Evolutionary conservation across 2,797 vertebrate genomes (phyloP).

Genomic region (Austrolebias charrua): DNA sequence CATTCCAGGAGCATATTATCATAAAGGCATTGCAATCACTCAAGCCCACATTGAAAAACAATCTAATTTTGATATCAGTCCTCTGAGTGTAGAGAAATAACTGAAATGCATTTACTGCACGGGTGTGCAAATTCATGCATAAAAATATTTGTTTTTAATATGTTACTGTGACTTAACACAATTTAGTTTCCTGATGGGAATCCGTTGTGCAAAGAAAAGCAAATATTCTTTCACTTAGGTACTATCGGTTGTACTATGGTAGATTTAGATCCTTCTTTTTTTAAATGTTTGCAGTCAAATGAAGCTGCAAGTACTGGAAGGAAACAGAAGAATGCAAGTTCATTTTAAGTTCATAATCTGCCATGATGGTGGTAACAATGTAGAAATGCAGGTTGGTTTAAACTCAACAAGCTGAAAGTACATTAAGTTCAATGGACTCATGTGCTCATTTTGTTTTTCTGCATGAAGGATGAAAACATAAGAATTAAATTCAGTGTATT

Average conservation of each 20-base stretch:
- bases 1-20: conserved; percentile 50
- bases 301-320: neutral
- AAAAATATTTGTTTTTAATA: conserved; percentile 24
- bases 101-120: conserved; percentile 22
- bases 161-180: conserved; percentile 19
- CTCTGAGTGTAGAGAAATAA: conserved; percentile 22
- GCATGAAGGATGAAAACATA: too few relatives aligned
- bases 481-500: too few relatives aligned
- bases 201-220: neutral
- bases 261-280: neutral
- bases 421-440: too few relatives aligned
- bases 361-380: neutral
- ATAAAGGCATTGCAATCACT: conserved; percentile 41
- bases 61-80: conserved; percentile 36
- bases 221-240: neutral
- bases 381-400: neutral
- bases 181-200: neutral
- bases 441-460: too few relatives aligned
- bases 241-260: neutral
- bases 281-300: neutral
- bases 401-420: neutral
- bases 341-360: neutral
- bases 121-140: conserved; percentile 11
- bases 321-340: neutral
- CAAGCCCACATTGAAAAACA: conserved; percentile 40